phyloP scores from a whole-genome alignment of 1,140 invertebrate genomes.

The Drosophila pruinosa region DNA sequence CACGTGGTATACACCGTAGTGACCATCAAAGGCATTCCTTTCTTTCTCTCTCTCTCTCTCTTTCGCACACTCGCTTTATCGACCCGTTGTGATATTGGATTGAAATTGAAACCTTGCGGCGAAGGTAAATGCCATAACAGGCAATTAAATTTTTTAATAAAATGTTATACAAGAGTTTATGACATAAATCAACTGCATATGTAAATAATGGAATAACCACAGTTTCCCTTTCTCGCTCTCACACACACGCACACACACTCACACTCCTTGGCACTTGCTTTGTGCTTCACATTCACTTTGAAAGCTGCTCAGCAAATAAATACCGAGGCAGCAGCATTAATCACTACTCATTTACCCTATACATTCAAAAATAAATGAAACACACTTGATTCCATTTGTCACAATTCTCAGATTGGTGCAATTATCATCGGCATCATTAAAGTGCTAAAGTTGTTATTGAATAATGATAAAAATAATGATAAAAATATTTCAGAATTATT shows the following conservation, averaged over 20 bases:
- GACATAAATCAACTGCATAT: conserved; percentile 36
- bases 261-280: not conserved
- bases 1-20: conserved; percentile 14
- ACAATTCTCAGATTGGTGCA: too few relatives aligned
- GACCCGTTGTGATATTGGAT: conserved; percentile 3
- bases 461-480: too few relatives aligned
- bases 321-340: not conserved
- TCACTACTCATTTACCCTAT: too few relatives aligned
- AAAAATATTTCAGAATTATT: too few relatives aligned
- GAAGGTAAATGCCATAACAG: not conserved
- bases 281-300: not conserved
- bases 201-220: conserved; percentile 3
- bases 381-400: too few relatives aligned
- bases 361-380: too few relatives aligned
- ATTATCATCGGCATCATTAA: too few relatives aligned
- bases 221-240: not conserved
- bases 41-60: not conserved
- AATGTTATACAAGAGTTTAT: conserved; percentile 63
- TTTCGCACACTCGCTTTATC: not conserved
- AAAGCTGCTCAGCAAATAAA: not conserved
- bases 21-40: not conserved
- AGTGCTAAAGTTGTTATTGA: too few relatives aligned
- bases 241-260: not conserved
- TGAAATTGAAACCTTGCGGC: not conserved
- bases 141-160: conserved; percentile 68